Evolutionary conservation across 2,113 vertebrate genomes (phyloP).

Genomic region (Sardina pilchardus): DNA sequence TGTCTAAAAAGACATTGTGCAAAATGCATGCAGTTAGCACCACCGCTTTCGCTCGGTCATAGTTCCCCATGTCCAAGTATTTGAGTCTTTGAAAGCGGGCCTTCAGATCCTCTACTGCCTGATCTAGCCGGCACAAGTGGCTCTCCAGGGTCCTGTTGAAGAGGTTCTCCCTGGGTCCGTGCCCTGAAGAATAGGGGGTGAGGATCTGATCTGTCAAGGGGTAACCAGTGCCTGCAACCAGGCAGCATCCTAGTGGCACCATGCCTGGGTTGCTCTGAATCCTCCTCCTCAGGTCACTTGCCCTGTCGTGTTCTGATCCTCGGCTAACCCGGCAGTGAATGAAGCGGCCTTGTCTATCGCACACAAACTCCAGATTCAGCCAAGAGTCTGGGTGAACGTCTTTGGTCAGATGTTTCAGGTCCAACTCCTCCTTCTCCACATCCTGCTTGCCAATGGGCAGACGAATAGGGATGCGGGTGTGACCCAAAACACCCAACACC

Average conservation of each 20-base stretch:
- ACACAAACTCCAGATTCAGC: conserved; percentile 69
- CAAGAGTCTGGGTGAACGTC: conserved; percentile 64
- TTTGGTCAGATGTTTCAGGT: conserved; percentile 58
- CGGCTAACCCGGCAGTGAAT: conserved; percentile 64
- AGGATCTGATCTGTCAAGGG: conserved; percentile 63
- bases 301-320: conserved; percentile 59
- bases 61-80: conserved; percentile 68
- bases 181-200: conserved; percentile 53
- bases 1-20: conserved; percentile 66
- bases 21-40: conserved; percentile 69
- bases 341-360: conserved; percentile 59
- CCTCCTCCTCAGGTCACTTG: conserved; percentile 50
- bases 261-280: conserved; percentile 55
- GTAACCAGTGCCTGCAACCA: conserved; percentile 64
- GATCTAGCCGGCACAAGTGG: conserved; percentile 59
- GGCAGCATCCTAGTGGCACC: conserved; percentile 62
- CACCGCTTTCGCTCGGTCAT: conserved; percentile 61
- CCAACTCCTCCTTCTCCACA: conserved; percentile 46
- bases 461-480: conserved; percentile 67
- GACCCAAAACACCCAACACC: conserved; percentile 69
- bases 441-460: conserved; percentile 58
- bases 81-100: conserved; percentile 63
- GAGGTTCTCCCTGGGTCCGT: conserved; percentile 56
- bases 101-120: conserved; percentile 57
- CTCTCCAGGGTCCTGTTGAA: conserved; percentile 62